phyloP scores from a whole-genome alignment of 2,888 invertebrate species.

The Arctia plantaginis region DNA sequence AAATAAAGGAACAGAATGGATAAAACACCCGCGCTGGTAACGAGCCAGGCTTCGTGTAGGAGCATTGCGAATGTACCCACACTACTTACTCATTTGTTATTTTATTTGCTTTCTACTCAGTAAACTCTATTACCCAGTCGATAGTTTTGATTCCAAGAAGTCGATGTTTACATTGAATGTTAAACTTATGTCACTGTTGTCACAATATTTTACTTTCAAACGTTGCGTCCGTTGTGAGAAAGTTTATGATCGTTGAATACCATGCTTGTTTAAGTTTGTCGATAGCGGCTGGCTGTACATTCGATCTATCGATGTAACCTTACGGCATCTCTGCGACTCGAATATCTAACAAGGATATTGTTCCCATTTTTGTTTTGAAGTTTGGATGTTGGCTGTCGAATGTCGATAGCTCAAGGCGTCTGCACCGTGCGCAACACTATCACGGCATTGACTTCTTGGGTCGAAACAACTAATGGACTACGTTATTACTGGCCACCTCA shows the following conservation, averaged over 20 bases:
- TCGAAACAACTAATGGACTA: slow-evolving; percentile 79
- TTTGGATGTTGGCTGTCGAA: slow-evolving; percentile 48
- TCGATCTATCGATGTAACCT: slow-evolving; percentile 47
- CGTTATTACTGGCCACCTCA: slow-evolving; percentile 78
- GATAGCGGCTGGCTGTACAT: slow-evolving; percentile 38
- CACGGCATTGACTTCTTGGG: slow-evolving; percentile 60
- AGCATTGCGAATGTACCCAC: slow-evolving; percentile 67
- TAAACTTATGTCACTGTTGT: slow-evolving; percentile 79
- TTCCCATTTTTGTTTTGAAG: slow-evolving; percentile 28
- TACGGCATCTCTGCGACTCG: slow-evolving; percentile 10
- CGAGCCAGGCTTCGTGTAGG: slow-evolving; percentile 58
- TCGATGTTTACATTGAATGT: slow-evolving; percentile 79
- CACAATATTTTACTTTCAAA: slow-evolving; percentile 76
- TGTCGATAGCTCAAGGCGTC: slow-evolving; percentile 39
- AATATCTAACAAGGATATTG: slow-evolving; percentile 26
- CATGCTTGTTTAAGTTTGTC: slow-evolving; percentile 68
- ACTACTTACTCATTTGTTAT: slow-evolving; percentile 74
- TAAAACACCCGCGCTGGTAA: slow-evolving; percentile 68
- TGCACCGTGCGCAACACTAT: slow-evolving; percentile 65
- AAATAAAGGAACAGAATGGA: slow-evolving; percentile 71
- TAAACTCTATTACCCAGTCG: slow-evolving; percentile 81
- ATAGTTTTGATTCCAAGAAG: slow-evolving; percentile 83
- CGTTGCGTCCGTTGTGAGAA: slow-evolving; percentile 69
- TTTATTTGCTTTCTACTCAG: slow-evolving; percentile 82
- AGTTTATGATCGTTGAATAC: slow-evolving; percentile 63